Evolutionary conservation across 2,888 invertebrate genomes (phyloP), one percentile per base, ranked within the genome.

Genomic region (Acanthosoma haemorrhoidale): DNA sequence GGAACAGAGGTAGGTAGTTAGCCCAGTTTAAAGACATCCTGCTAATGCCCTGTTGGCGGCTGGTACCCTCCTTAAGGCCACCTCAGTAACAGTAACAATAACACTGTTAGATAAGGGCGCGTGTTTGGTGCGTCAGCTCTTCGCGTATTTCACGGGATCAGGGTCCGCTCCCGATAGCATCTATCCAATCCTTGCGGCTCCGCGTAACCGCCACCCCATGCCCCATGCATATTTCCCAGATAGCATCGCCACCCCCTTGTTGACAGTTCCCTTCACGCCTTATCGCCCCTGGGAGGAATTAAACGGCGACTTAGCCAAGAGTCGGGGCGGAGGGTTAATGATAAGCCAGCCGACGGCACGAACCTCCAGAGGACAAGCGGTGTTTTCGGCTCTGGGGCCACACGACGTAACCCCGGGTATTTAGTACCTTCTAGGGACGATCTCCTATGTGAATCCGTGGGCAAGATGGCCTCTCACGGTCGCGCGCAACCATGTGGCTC

Each of bases 21-120:
- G 51, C 51, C 51, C 51, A 51, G 51, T 51, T 51, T 25, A 25
- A 25, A 51, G 25, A n/a, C 21, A 25, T n/a, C n/a, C n/a, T n/a
- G n/a, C 21, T 25, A 51, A n/a, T 51, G 29, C 29, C 51, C 51
- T 25, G 25, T 51, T 51, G 25, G 51, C 51, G n/a, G 3, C 21
- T 25, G 29, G 29, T 25, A 51, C 51, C n/a, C 51, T 51, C 25
- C 51, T n/a, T 51, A 51, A 51, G 51, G n/a, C n/a, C n/a, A 29
- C 25, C 34, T 16, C 34, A 36, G 61, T 61, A 61, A 61, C 61
- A 61, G 36, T 61, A 61, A 61, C 61, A 61, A 36, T 61, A 61
- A 61, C 61, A 61, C 32, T 32, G 36, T 21, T 61, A 61, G 61
- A 61, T 61, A 61, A 61, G 61, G 13, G 34, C 31, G 34, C 32